phyloP scores from a whole-genome alignment of 2,113 vertebrate genomes.

The Taxidea taxus region DNA sequence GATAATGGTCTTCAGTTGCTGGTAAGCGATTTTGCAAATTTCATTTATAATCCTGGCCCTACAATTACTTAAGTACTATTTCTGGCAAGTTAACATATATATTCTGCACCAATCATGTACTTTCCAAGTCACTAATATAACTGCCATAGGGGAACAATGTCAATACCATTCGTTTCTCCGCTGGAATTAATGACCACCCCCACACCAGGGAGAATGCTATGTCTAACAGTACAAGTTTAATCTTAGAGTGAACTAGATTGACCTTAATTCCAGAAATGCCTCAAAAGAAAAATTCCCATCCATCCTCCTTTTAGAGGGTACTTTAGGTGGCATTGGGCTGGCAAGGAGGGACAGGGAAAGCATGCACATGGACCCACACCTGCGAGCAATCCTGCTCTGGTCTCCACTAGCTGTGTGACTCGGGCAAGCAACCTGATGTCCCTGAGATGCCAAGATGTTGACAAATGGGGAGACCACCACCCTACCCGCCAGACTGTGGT shows the following conservation, averaged over 20 bases:
- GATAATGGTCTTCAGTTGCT: slow-evolving; percentile 15
- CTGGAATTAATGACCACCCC: background rate
- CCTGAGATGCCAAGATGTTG: background rate
- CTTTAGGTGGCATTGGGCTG: background rate
- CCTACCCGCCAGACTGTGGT: background rate
- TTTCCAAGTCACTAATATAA: background rate
- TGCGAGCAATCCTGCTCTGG: background rate
- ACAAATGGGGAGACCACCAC: rapidly evolving
- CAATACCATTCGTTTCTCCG: background rate
- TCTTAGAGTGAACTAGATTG: background rate
- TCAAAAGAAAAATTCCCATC: background rate
- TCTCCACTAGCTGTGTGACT: background rate
- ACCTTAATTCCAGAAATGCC: background rate
- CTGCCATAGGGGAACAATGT: background rate
- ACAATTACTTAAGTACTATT: background rate
- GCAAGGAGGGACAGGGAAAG: background rate
- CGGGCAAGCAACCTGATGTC: background rate
- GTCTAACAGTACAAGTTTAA: background rate
- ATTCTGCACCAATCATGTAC: background rate
- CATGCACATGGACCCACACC: background rate
- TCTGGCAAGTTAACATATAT: slow-evolving; percentile 9
- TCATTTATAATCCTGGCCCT: background rate
- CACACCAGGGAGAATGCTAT: background rate
- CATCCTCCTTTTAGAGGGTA: background rate
- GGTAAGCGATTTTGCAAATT: slow-evolving; percentile 39